These are phyloP conservation scores for Smutsia gigantea DNA, from an alignment of 2,797 vertebrate species.

Conservation along the genomic window DNA sequence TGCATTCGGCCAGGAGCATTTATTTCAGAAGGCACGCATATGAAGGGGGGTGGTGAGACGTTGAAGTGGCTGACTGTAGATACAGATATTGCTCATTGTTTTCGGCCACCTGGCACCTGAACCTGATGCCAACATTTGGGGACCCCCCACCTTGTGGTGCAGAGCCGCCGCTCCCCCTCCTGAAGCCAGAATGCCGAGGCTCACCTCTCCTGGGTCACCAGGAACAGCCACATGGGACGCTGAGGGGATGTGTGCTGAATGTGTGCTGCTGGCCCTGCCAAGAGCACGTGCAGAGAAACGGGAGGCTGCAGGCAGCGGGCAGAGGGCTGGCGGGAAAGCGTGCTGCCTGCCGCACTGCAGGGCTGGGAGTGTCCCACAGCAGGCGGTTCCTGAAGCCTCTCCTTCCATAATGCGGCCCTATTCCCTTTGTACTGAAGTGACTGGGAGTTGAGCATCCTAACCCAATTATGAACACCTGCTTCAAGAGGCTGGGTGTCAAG, in stretches of 20 bases:
- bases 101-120: not conserved
- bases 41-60: not conserved
- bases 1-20: not conserved
- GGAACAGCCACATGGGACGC: fast-evolving
- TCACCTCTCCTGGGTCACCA: not conserved
- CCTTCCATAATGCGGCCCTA: not conserved
- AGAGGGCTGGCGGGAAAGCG: fast-evolving
- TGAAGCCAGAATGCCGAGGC: not conserved
- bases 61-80: not conserved
- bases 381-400: not conserved
- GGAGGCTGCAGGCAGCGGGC: not conserved
- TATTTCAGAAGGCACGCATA: not conserved
- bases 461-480: not conserved
- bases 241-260: not conserved
- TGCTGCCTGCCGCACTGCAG: fast-evolving
- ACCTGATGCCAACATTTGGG: not conserved
- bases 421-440: not conserved
- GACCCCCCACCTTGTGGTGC: not conserved
- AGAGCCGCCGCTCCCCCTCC: not conserved
- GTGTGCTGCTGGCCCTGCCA: not conserved
- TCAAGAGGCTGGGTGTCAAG: not conserved
- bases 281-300: not conserved
- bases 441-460: not conserved
- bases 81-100: not conserved
- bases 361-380: not conserved